Percentiles rank a stretch among this genome's conserved stretches.
phyloP scores from a whole-genome alignment of 2,113 vertebrate genomes.

The Chrysemys picta region DNA sequence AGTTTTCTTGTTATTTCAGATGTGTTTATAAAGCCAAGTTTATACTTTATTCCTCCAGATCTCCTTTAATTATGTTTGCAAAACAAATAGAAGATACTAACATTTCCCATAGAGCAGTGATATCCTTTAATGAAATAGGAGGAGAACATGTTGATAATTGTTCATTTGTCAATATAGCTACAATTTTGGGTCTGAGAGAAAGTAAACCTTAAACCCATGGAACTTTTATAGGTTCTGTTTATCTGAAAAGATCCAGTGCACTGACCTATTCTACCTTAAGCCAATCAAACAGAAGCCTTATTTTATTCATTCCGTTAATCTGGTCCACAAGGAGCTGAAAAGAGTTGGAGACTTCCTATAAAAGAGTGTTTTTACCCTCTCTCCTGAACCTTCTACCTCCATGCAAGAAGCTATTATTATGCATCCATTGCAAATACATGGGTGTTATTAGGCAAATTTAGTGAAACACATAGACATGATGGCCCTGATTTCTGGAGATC shows the following conservation, averaged over 20 bases:
- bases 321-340: not conserved
- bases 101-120: not conserved
- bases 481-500: rapidly evolving
- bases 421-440: rapidly evolving
- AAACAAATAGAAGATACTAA: not conserved
- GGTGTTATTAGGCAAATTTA: not conserved
- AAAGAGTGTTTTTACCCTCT: not conserved
- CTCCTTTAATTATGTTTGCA: not conserved
- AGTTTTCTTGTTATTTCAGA: not conserved
- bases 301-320: not conserved
- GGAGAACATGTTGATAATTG: not conserved
- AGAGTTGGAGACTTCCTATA: not conserved
- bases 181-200: not conserved
- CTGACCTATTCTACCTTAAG: slow-evolving; percentile 40
- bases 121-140: not conserved
- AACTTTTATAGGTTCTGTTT: not conserved
- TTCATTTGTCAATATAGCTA: not conserved
- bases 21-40: not conserved
- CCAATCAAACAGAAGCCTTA: not conserved
- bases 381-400: not conserved
- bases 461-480: not conserved
- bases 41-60: not conserved
- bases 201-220: not conserved
- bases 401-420: not conserved
- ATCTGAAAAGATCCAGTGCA: not conserved